A percentile compares a stretch with the other conserved stretches of the same genome.
phyloP scores from a whole-genome alignment of 2,888 invertebrate genomes.

The Alloplasta piceator region DNA sequence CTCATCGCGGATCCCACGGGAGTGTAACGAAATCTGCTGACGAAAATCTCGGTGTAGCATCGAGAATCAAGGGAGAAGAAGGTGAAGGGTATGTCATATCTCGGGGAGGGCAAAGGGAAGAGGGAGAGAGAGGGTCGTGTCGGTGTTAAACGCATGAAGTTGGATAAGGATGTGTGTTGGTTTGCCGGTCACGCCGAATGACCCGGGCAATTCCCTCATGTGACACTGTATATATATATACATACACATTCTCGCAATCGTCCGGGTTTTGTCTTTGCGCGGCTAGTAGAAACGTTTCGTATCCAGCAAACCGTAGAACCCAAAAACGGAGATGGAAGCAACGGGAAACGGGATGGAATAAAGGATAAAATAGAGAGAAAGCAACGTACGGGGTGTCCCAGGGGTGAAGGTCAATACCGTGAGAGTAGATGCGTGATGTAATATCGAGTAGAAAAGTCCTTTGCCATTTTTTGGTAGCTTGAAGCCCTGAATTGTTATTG shows the following conservation, averaged over 20 bases:
- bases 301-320: slow-evolving; percentile 45
- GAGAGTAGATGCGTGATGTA: too few relatives aligned
- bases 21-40: slow-evolving; percentile 1
- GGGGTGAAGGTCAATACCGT: too few relatives aligned
- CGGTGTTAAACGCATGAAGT: slow-evolving; percentile 55
- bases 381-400: too few relatives aligned
- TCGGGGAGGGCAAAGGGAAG: not conserved
- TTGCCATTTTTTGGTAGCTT: too few relatives aligned
- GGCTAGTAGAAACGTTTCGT: slow-evolving; percentile 52
- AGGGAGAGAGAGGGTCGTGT: slow-evolving; percentile 9
- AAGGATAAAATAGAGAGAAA: slow-evolving; percentile 20
- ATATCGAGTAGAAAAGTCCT: too few relatives aligned
- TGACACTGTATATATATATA: slow-evolving; percentile 10
- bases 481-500: too few relatives aligned
- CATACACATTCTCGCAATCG: not conserved
- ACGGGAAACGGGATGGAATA: slow-evolving; percentile 24
- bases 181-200: slow-evolving; percentile 56
- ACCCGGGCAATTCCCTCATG: slow-evolving; percentile 60
- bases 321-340: slow-evolving; percentile 13
- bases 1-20: not conserved
- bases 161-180: slow-evolving; percentile 8
- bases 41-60: not conserved
- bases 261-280: slow-evolving; percentile 24
- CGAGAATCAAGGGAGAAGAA: too few relatives aligned
- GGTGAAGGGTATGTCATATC: slow-evolving; percentile 19